These are phyloP conservation scores for Stylophora pistillata DNA, from an alignment of 64 coral and sea anemone genomes.

Conservation along the genomic window DNA sequence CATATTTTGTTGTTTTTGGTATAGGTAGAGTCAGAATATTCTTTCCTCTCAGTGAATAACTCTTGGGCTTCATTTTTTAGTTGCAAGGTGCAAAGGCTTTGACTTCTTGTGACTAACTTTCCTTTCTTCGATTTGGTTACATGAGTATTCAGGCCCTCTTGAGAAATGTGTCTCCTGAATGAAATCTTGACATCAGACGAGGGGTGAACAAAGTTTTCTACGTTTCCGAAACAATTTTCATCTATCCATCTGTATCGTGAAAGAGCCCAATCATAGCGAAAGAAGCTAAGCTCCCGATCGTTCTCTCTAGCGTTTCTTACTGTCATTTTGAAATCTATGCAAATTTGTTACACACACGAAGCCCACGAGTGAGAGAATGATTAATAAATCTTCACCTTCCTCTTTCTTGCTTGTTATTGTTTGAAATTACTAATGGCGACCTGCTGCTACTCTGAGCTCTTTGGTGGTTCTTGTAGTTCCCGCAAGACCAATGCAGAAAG, in stretches of 20 bases:
- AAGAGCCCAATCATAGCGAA: constrained; percentile 89
- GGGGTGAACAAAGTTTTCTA: background rate
- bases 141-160: background rate
- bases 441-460: no score
- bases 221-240: constrained; percentile 9
- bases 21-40: no score
- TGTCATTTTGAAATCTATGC: constrained; percentile 91
- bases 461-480: no score
- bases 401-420: no score
- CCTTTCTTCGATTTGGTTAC: constrained; percentile 4
- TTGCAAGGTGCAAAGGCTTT: constrained; percentile 43
- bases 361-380: no score
- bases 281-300: constrained; percentile 60
- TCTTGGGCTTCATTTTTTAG: constrained; percentile 48
- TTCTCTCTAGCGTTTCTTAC: constrained; percentile 54
- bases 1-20: no score
- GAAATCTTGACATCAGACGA: constrained; percentile 29
- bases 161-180: background rate
- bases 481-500: no score
- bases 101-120: constrained; percentile 21
- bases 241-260: constrained; percentile 84
- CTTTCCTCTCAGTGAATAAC: no score
- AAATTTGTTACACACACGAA: no score
- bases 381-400: no score
- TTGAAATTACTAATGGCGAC: no score